Conservation (phyloP, 2,797 vertebrate genomes). For the Cichlasoma orientale region DNA sequence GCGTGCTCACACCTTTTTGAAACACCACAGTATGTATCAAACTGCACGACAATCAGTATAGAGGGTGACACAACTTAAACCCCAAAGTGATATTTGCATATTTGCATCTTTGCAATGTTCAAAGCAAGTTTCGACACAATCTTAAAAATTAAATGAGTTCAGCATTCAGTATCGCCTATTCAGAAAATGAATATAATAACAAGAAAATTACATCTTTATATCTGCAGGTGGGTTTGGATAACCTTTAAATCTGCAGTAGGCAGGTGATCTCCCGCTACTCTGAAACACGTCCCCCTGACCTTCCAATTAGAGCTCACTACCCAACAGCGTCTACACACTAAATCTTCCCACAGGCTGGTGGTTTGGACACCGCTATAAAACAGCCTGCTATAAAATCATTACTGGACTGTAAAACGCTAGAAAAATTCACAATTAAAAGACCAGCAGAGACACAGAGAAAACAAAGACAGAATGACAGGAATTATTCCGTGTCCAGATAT, state of each 20-base stretch:
- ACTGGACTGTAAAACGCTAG: conserved; percentile 67
- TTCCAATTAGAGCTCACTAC: conserved; percentile 77
- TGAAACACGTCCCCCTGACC: conserved; percentile 75
- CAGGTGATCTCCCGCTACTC: conserved; percentile 70
- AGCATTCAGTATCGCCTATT: conserved; percentile 22
- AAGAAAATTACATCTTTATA: conserved; percentile 71
- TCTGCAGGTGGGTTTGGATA: conserved; percentile 84
- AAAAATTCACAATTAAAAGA: conserved; percentile 73
- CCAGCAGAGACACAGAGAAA: conserved; percentile 56
- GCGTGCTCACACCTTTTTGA: not conserved
- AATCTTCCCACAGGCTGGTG: conserved; percentile 72
- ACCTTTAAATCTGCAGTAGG: conserved; percentile 84
- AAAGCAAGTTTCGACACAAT: not conserved
- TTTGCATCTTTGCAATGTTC: not conserved
- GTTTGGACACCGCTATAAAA: conserved; percentile 72
- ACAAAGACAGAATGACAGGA: conserved; percentile 65
- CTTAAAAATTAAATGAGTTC: conserved; percentile 35
- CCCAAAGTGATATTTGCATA: not conserved
- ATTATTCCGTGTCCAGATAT: conserved; percentile 59
- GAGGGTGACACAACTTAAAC: not conserved
- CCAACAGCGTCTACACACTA: conserved; percentile 66
- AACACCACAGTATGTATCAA: conserved; percentile 1
- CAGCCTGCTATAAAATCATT: conserved; percentile 76
- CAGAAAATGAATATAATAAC: conserved; percentile 63
- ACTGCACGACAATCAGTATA: not conserved